Base-by-base conservation (phyloP, 1,140 invertebrate species). In the Cecropterus lyciades region DNA sequence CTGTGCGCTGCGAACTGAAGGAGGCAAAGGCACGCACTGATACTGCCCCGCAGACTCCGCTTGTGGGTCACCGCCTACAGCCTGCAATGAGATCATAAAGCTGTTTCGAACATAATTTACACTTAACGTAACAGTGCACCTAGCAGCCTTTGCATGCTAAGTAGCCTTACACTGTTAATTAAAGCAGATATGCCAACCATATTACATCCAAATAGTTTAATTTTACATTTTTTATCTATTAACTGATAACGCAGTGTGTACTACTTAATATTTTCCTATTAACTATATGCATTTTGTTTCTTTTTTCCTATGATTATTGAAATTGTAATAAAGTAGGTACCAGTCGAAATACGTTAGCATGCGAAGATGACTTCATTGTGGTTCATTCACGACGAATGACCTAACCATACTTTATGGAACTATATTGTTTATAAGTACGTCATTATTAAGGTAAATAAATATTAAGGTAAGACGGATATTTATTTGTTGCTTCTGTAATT, bases 61-160 rank as follows among this genome's bases (percentile, higher is more conserved):
- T 65, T 73, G 69, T 79, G 79, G 79, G 80, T 81, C 81, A 81
- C 77, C 86, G 82, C 83, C 82, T 80, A 87, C 86, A 72, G 72
- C 64, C 62, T 75, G 75, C 86, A 86, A 80, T 89, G 86, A 89
- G 84, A 87, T 89, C 86, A 88, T 84, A 81, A 83, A 84, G 82
- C 73, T 78, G 84, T 75, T 79, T 77, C 74, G 55, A 77, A 79
- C 75, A 79, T 78, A 75, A 84, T 86, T 88, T 80, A 84, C 84
- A 86, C 85, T 84, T 79, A 67, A 62, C 59, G 63, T 75, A 57
- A 75, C 71, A 72, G 67, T 78, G 73, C 73, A 82, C 72, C 57
- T 72, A 69, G 68, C 68, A 73, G 68, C 67, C 73, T 79, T 72
- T 66, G 69, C 69, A 70, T 72, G 72, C 69, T 69, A 74, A 77